These are phyloP conservation scores for Pelodiscus sinensis DNA, from an alignment of 2,113 vertebrate genomes.

Conservation along the genomic window DNA sequence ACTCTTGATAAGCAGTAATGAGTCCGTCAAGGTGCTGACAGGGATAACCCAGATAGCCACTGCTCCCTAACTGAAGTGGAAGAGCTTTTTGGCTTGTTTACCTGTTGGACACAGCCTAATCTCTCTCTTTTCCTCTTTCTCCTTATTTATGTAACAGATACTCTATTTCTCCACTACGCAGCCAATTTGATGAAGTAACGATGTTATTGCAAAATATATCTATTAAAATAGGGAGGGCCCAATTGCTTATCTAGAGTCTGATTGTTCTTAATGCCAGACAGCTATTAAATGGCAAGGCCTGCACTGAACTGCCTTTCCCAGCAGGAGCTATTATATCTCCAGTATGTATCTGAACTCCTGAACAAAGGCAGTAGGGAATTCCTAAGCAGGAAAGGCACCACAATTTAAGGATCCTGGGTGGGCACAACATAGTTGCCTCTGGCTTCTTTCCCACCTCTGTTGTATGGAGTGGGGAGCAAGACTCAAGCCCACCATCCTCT, in stretches of 20 bases:
- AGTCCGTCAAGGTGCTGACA: constrained; percentile 58
- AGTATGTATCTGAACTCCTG: constrained; percentile 18
- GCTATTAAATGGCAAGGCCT: constrained; percentile 41
- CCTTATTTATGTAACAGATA: constrained; percentile 43
- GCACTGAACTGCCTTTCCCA: constrained; percentile 29
- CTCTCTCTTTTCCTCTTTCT: background rate
- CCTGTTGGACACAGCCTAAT: constrained; percentile 53
- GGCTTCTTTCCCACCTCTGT: background rate
- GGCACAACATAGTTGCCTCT: background rate
- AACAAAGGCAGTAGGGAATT: background rate
- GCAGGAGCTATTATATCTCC: constrained; percentile 26
- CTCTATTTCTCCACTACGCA: constrained; percentile 50
- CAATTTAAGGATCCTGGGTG: background rate
- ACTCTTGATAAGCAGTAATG: constrained; percentile 60
- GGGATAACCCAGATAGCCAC: constrained; percentile 44
- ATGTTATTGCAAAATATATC: constrained; percentile 46
- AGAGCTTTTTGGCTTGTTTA: constrained; percentile 56
- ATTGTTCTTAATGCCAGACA: constrained; percentile 60
- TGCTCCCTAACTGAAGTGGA: constrained; percentile 42
- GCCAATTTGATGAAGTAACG: constrained; percentile 46
- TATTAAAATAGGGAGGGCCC: constrained; percentile 45
- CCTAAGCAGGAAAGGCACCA: background rate
- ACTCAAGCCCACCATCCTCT: too few species aligned
- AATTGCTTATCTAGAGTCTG: background rate
- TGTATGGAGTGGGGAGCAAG: too few species aligned